Percentiles rank a stretch among this genome's conserved stretches.
These are phyloP conservation scores for Hippocampus zosterae DNA, from an alignment of 2,113 vertebrate species.

Conservation along the genomic window DNA sequence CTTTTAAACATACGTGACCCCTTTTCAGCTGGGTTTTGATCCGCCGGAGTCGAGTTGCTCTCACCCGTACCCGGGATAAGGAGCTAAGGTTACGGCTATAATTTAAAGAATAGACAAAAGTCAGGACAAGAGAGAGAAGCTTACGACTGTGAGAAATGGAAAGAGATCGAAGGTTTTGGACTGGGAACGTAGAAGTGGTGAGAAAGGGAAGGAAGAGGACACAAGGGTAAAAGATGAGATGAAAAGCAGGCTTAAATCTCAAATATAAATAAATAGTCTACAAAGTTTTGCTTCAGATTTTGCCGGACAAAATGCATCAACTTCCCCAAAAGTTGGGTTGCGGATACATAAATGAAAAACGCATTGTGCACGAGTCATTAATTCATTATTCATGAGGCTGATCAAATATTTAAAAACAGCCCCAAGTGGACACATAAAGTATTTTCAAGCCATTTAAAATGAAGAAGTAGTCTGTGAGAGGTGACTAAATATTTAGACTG, in stretches of 20 bases:
- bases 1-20: too few relatives aligned
- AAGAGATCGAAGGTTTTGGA: too few relatives aligned
- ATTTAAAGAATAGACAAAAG: too few relatives aligned
- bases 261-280: conserved; percentile 1
- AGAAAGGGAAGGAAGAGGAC: too few relatives aligned
- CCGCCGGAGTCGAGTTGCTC: too few relatives aligned
- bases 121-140: too few relatives aligned
- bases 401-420: conserved; percentile 11
- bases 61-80: too few relatives aligned
- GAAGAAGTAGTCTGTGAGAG: conserved; percentile 4
- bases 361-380: conserved; percentile 2
- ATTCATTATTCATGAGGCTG: neutral
- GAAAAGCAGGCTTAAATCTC: neutral
- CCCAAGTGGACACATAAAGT: conserved; percentile 13
- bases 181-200: too few relatives aligned
- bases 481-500: conserved; percentile 7
- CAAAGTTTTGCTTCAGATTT: neutral
- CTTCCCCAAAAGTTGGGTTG: neutral
- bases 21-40: too few relatives aligned
- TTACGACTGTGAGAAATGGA: too few relatives aligned
- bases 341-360: conserved; percentile 7
- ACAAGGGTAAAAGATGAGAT: too few relatives aligned
- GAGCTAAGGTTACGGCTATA: too few relatives aligned
- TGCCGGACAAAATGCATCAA: neutral
- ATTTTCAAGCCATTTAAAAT: conserved; percentile 9